These are phyloP conservation scores for Paramormyrops kingsleyae DNA, from an alignment of 2,113 vertebrate species.

Conservation along the genomic window DNA sequence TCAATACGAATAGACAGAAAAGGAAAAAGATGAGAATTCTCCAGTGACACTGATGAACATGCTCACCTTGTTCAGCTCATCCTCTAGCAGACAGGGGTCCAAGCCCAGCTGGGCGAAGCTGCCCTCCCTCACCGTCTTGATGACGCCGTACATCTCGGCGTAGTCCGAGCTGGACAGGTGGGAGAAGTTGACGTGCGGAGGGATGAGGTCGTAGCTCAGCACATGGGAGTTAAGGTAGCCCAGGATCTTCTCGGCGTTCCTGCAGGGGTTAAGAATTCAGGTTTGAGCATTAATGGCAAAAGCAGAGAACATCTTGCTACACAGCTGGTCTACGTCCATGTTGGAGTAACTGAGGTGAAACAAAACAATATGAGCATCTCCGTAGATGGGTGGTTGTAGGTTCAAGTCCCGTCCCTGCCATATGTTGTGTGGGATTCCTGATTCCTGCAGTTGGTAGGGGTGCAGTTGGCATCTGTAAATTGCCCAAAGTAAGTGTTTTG, in stretches of 20 bases:
- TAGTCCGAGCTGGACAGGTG: constrained; percentile 87
- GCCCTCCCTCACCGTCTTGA: constrained; percentile 85
- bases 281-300: background rate
- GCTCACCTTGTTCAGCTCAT: constrained; percentile 58
- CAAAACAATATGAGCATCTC: background rate
- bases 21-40: background rate
- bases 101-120: constrained; percentile 79
- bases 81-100: constrained; percentile 81
- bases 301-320: background rate
- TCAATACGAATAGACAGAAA: background rate
- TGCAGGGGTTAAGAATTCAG: constrained; percentile 34
- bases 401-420: background rate
- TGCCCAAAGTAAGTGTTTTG: background rate
- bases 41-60: background rate
- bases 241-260: constrained; percentile 92
- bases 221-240: constrained; percentile 78
- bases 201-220: constrained; percentile 88
- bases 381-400: background rate
- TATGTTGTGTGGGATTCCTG: background rate
- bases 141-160: constrained; percentile 86
- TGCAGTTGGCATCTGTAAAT: background rate
- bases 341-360: background rate
- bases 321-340: background rate
- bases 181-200: constrained; percentile 93
- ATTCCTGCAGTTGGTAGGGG: background rate